Evolutionary conservation across 2,113 vertebrate genomes (phyloP).

Genomic region (Poecilia latipinna): DNA sequence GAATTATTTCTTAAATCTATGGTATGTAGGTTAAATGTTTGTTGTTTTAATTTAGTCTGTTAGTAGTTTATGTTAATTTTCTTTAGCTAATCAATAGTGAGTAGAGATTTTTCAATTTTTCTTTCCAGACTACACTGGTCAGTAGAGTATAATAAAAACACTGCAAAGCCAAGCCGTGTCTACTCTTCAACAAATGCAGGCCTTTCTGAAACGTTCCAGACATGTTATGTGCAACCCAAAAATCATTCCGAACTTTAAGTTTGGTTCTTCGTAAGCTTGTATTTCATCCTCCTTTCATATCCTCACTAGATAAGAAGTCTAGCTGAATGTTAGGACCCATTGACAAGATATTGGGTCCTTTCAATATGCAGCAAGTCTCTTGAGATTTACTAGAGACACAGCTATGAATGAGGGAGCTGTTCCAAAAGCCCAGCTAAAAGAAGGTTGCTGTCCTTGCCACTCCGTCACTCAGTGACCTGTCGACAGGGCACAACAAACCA

Average conservation of each 20-base stretch:
- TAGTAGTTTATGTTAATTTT: too few species aligned
- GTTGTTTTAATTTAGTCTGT: too few species aligned
- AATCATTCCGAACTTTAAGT: not conserved
- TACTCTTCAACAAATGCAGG: not conserved
- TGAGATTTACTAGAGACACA: conserved; percentile 42
- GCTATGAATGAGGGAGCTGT: conserved; percentile 70
- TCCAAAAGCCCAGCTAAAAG: conserved; percentile 44
- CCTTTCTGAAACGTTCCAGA: not conserved
- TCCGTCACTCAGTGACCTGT: conserved; percentile 72
- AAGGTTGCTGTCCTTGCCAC: conserved; percentile 44
- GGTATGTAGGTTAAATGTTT: too few species aligned
- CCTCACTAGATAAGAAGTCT: conserved; percentile 42
- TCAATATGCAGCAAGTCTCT: conserved; percentile 44
- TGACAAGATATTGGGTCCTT: conserved; percentile 49
- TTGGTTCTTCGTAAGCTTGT: conserved; percentile 15
- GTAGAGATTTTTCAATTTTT: not conserved
- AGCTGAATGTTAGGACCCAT: conserved; percentile 34
- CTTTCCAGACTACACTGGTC: not conserved
- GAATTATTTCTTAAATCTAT: too few species aligned
- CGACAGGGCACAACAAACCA: conserved; percentile 58
- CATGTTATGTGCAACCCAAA: not conserved
- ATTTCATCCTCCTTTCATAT: conserved; percentile 39
- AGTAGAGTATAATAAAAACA: not conserved
- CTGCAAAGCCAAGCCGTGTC: too few species aligned
- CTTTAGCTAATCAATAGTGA: too few species aligned